A percentile compares a stretch with the other conserved stretches of the same genome.
Evolutionary conservation across 2,113 vertebrate genomes (phyloP).

Genomic region (Tachycineta bicolor): DNA sequence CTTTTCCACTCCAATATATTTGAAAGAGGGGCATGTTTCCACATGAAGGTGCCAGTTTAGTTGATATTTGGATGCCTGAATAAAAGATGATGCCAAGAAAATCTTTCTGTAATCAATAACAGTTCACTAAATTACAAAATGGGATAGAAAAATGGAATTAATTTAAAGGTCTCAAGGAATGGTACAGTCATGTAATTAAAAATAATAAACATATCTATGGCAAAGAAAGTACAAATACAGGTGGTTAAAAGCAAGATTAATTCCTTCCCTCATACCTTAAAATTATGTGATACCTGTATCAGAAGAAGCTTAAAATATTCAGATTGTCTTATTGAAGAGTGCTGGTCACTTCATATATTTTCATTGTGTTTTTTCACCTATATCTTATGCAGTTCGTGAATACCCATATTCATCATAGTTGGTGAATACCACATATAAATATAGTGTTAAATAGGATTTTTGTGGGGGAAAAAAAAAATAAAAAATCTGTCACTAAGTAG

Average conservation of each 20-base stretch:
- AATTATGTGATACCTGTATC: not conserved
- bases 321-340: not conserved
- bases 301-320: not conserved
- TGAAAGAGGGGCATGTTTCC: constrained; percentile 1
- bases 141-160: not conserved
- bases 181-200: not conserved
- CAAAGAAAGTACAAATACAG: not conserved
- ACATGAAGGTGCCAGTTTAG: not conserved
- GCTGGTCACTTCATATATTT: not conserved
- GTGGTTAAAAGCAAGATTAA: constrained; percentile 12
- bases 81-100: constrained; percentile 19
- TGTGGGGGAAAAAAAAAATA: not conserved
- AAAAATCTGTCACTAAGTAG: not conserved
- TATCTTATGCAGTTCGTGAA: constrained; percentile 23
- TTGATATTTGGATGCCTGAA: constrained; percentile 24
- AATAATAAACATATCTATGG: not conserved
- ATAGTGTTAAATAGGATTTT: constrained; percentile 19
- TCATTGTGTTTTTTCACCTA: not conserved
- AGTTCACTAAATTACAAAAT: not conserved
- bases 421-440: not conserved
- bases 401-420: not conserved
- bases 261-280: not conserved
- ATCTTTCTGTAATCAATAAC: not conserved
- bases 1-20: not conserved
- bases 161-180: constrained; percentile 29